A percentile compares a stretch with the other conserved stretches of the same genome.
Conservation (phyloP, 2,113 vertebrate genomes). For the Albula glossodonta region DNA sequence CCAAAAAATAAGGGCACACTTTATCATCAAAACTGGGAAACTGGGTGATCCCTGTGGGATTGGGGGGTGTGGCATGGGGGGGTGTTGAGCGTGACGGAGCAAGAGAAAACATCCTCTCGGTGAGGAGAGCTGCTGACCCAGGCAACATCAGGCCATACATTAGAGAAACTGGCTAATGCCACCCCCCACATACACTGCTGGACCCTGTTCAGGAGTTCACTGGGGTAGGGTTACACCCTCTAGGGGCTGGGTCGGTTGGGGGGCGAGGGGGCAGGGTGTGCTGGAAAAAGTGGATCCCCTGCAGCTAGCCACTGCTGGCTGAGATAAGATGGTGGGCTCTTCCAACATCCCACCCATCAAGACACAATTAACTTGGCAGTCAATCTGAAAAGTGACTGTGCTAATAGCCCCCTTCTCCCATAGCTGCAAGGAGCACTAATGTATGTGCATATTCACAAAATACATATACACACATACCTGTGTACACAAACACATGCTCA, state of each 20-base stretch:
- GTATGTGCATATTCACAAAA: not conserved
- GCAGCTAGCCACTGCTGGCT: conserved; percentile 12
- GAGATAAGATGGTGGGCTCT: not conserved
- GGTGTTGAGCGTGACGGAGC: conserved; percentile 21
- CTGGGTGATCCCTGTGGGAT: not conserved
- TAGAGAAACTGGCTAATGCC: conserved; percentile 29
- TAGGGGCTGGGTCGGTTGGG: not conserved
- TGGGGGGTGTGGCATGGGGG: too few relatives aligned
- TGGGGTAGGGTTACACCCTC: conserved; percentile 37
- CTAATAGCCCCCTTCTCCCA: not conserved
- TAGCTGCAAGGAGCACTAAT: not conserved
- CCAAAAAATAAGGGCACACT: conserved; percentile 20
- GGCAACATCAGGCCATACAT: conserved; percentile 16
- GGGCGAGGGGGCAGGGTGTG: not conserved
- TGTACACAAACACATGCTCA: not conserved
- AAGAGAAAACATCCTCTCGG: conserved; percentile 56
- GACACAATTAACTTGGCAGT: conserved; percentile 18
- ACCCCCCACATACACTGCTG: not conserved
- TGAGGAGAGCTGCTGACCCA: conserved; percentile 28
- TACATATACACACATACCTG: not conserved
- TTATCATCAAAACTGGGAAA: not conserved
- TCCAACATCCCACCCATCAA: conserved; percentile 4
- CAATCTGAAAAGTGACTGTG: not conserved
- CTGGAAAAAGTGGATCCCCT: not conserved
- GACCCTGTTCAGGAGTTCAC: conserved; percentile 30